Base-by-base conservation (phyloP, 1,140 invertebrate genomes). In the Meteorus sp. region DNA sequence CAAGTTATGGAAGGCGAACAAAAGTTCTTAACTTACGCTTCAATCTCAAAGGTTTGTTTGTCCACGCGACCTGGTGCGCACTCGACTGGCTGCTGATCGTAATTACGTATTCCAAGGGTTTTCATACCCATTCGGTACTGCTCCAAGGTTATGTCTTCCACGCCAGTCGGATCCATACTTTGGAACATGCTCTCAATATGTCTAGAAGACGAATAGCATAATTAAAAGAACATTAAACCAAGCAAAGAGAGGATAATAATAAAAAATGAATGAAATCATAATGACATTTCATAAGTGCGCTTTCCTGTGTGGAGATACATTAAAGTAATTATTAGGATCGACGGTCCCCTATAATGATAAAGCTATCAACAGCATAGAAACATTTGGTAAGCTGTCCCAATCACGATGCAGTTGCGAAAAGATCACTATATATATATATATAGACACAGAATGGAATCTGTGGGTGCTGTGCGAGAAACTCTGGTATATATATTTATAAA, bases 161-260 rank as follows among this genome's bases (percentile, higher is more conserved):
- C 50, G 33, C 44, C 57, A 15, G 52, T 55, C 1, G 70, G 68
- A 52, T 76, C 72, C 13, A 80, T 51, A 19, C 69, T 73, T 27
- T 59, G 63, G 60, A 71, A 79, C 33, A 79, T 63, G 37, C 72
- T 72, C 22, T 73, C 62, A 23, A 79, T 65, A 62, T 79, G 76
- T 31, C 75, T 76, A 37, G 50, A 66, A 64, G 56, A 13, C n/a
- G 27, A 44, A n/a, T 29, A 29, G 39, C n/a, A n/a, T n/a, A n/a
- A n/a, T n/a, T n/a, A n/a, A n/a, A n/a, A n/a, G n/a, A n/a, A n/a
- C n/a, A n/a, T n/a, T 15, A 39, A n/a, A 39, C 13, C 11, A 33
- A 11, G 11, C 3, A 39, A n/a, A 11, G 35, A 39, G 4, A n/a
- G 8, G 13, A 39, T 39, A 39, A 39, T 33, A 44, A 17, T 41